Percentiles rank a stretch among this genome's conserved stretches.
These are phyloP conservation scores for Sarcophaga caerulescens DNA, from an alignment of 2,888 invertebrate species.

Conservation along the genomic window DNA sequence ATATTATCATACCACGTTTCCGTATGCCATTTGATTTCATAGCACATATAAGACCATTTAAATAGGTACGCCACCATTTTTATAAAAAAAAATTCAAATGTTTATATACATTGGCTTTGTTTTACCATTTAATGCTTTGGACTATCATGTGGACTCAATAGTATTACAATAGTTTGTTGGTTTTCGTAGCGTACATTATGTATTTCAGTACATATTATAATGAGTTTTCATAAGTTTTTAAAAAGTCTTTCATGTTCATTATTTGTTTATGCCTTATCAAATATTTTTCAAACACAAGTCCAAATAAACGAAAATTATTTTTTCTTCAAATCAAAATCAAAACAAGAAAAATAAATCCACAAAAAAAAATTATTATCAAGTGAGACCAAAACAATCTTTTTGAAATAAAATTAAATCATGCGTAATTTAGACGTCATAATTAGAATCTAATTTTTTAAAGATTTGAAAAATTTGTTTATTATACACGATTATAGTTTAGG, in stretches of 20 bases:
- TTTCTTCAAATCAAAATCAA: background rate
- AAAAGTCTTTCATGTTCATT: background rate
- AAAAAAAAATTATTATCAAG: conserved; percentile 18
- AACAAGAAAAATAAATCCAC: background rate
- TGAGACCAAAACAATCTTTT: conserved; percentile 7
- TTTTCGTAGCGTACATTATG: too few species aligned
- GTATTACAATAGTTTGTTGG: too few species aligned
- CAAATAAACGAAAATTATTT: conserved; percentile 9
- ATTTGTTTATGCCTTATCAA: conserved; percentile 20
- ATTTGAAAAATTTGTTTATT: background rate
- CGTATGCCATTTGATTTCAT: too few species aligned
- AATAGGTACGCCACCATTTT: too few species aligned
- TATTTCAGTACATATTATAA: background rate
- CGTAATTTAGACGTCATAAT: conserved; percentile 16
- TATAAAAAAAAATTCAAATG: too few species aligned
- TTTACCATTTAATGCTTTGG: too few species aligned
- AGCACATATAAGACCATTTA: too few species aligned
- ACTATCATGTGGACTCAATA: too few species aligned
- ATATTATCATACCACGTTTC: too few species aligned
- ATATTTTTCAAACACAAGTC: background rate
- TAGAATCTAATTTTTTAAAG: background rate
- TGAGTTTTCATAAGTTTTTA: background rate
- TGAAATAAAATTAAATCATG: background rate
- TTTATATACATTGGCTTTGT: too few species aligned
- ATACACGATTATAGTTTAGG: background rate